phyloP scores from a whole-genome alignment of 1,140 invertebrate genomes.

The Aphaenogaster rudis region DNA sequence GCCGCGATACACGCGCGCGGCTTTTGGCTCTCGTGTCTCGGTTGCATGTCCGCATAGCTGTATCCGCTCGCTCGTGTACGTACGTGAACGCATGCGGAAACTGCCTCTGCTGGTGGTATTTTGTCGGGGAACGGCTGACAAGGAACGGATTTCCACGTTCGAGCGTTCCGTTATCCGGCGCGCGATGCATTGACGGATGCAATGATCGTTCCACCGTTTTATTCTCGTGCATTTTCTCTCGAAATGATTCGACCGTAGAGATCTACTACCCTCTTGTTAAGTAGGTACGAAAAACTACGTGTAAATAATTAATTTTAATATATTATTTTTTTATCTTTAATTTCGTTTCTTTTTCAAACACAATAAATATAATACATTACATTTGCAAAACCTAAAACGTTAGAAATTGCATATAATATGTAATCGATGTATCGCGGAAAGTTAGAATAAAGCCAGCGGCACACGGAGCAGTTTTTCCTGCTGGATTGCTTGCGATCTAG shows the following conservation, averaged over 20 bases:
- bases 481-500: too few relatives aligned
- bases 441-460: too few relatives aligned
- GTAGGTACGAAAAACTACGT: neutral
- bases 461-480: too few relatives aligned
- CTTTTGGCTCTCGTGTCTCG: conserved; percentile 1
- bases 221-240: neutral
- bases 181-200: neutral
- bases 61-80: neutral
- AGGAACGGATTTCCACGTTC: conserved; percentile 19
- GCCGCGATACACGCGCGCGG: neutral
- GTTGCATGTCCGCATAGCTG: conserved; percentile 21
- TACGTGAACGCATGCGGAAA: conserved; percentile 15
- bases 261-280: neutral
- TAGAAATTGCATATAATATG: neutral
- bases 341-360: neutral
- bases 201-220: neutral
- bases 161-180: conserved; percentile 14
- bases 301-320: neutral
- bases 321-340: neutral
- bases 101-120: neutral
- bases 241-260: neutral
- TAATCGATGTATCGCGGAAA: neutral
- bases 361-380: neutral
- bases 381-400: neutral
- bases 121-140: conserved; percentile 9